phyloP scores from a whole-genome alignment of 2,797 vertebrate species.

The Typhlichthys eigenmanni region DNA sequence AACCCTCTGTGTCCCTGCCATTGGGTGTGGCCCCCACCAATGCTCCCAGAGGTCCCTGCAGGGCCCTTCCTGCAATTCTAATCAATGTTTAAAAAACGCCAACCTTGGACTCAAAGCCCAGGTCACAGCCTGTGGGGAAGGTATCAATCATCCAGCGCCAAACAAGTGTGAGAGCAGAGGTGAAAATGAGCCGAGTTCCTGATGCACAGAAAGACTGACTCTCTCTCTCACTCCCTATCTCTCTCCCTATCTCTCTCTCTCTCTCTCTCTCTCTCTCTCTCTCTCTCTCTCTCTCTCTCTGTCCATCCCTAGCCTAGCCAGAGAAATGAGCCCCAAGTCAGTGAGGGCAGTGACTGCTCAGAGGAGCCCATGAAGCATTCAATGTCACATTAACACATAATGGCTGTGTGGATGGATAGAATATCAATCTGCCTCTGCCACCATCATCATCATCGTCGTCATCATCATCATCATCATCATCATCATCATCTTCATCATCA shows the following conservation, averaged over 20 bases:
- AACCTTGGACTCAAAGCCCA: slow-evolving; percentile 64
- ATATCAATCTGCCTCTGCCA: slow-evolving; percentile 56
- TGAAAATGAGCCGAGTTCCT: slow-evolving; percentile 27
- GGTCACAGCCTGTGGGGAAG: slow-evolving; percentile 63
- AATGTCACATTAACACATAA: slow-evolving; percentile 54
- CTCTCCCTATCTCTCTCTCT: slow-evolving; percentile 2
- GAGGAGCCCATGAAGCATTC: slow-evolving; percentile 33
- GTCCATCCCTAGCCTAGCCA: slow-evolving; percentile 3
- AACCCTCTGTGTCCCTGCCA: slow-evolving; percentile 34
- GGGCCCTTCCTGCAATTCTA: slow-evolving; percentile 76
- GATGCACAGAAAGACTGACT: slow-evolving; percentile 29
- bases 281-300: slow-evolving; percentile 10
- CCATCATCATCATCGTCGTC: slow-evolving; percentile 31
- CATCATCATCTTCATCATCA: slow-evolving; percentile 3
- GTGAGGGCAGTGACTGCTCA: slow-evolving; percentile 14
- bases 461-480: slow-evolving; percentile 34
- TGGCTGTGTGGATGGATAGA: slow-evolving; percentile 49
- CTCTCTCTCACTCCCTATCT: slow-evolving; percentile 9
- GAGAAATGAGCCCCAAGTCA: slow-evolving; percentile 18
- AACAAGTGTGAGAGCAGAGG: slow-evolving; percentile 54
- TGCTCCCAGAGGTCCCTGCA: slow-evolving; percentile 10
- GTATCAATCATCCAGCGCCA: slow-evolving; percentile 71
- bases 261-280: slow-evolving; percentile 3
- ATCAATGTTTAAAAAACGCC: slow-evolving; percentile 66
- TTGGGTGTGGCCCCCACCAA: slow-evolving; percentile 36